Conservation (phyloP, 2,888 invertebrate species). For the Plemyria rubiginata region DNA sequence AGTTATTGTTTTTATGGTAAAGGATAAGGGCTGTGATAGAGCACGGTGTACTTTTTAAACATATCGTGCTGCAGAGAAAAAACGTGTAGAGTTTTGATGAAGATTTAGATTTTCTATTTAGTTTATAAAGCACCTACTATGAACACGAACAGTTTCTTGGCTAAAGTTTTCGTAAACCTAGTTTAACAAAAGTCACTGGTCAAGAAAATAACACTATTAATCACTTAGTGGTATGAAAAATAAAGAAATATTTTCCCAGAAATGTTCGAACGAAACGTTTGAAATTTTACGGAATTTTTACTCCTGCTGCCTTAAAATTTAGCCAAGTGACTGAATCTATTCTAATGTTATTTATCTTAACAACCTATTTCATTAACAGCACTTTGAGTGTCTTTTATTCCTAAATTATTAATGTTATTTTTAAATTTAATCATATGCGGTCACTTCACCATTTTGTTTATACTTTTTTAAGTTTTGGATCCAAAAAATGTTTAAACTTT, state of each 20-base stretch:
- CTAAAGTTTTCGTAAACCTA: constrained; percentile 2
- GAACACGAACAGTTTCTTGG: constrained; percentile 8
- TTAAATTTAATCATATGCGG: constrained; percentile 8
- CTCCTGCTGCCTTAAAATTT: neutral
- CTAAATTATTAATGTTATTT: constrained; percentile 9
- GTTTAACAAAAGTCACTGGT: no score
- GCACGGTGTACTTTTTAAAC: constrained; percentile 65
- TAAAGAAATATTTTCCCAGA: no score
- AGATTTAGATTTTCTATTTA: constrained; percentile 8
- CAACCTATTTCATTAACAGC: constrained; percentile 10
- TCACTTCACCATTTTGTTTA: constrained; percentile 1
- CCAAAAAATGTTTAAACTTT: no score
- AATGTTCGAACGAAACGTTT: neutral
- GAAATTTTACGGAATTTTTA: neutral
- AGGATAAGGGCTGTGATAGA: constrained; percentile 76
- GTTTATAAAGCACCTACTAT: constrained; percentile 5
- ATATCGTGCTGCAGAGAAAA: constrained; percentile 58
- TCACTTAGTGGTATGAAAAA: no score
- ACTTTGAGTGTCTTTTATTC: constrained; percentile 21
- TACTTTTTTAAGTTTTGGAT: neutral
- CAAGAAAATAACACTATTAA: no score
- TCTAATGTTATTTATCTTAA: constrained; percentile 9
- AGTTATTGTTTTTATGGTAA: constrained; percentile 31
- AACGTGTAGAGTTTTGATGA: constrained; percentile 42
- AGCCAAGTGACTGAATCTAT: constrained; percentile 5